Percentiles rank a stretch among this genome's conserved stretches.
These are phyloP conservation scores for Natator depressus DNA, from an alignment of 2,113 vertebrate genomes.

Conservation along the genomic window DNA sequence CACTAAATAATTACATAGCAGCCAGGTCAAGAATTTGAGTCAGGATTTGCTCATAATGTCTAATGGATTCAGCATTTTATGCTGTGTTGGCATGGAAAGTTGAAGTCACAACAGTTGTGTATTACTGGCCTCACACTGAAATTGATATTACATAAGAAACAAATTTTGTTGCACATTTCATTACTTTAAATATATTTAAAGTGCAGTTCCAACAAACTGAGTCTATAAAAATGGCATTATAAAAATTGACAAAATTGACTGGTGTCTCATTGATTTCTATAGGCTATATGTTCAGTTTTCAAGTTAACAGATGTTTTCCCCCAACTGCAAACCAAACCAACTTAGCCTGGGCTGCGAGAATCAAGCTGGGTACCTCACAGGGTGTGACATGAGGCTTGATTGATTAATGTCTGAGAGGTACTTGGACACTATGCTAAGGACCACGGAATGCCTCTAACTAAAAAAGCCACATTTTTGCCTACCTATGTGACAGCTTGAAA, in stretches of 20 bases:
- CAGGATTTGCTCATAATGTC: background rate
- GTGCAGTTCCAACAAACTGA: background rate
- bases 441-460: conserved; percentile 68
- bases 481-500: conserved; percentile 70
- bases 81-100: background rate
- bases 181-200: background rate
- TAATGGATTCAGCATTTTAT: background rate
- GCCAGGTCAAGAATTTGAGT: background rate
- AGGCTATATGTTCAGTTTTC: background rate
- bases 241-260: background rate
- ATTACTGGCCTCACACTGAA: background rate
- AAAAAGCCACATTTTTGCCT: conserved; percentile 54
- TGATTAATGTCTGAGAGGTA: no score
- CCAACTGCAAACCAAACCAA: background rate
- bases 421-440: background rate
- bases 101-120: background rate
- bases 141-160: background rate
- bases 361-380: rapidly evolving
- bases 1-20: background rate
- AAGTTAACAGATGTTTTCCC: background rate
- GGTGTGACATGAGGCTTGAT: no score
- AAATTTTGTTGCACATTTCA: background rate
- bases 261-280: background rate
- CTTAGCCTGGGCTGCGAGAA: background rate
- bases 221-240: background rate